A percentile compares a stretch with the other conserved stretches of the same genome.
phyloP scores from a whole-genome alignment of 1,140 invertebrate species.

The Euwallacea fornicatus region DNA sequence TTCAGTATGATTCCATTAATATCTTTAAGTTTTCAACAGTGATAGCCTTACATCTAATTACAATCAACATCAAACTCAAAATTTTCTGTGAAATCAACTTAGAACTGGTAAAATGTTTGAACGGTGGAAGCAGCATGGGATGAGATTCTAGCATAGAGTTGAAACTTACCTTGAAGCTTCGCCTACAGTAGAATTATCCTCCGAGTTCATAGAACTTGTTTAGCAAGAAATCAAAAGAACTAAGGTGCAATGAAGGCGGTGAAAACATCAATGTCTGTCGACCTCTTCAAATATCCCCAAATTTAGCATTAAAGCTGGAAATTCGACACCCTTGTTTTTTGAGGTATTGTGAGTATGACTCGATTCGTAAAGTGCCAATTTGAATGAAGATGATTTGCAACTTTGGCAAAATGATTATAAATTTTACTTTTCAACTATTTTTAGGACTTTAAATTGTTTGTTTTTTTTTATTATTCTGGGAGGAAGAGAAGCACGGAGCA shows the following conservation, averaged over 20 bases:
- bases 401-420: too few species aligned
- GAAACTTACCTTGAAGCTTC: constrained; percentile 52
- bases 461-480: too few species aligned
- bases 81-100: neutral
- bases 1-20: constrained; percentile 1
- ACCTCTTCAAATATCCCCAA: neutral
- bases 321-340: too few species aligned
- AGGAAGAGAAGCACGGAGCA: too few species aligned
- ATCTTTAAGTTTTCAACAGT: neutral
- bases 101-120: too few species aligned
- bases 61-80: neutral
- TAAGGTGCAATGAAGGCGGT: constrained; percentile 18
- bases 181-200: constrained; percentile 46
- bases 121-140: too few species aligned
- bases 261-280: constrained; percentile 28
- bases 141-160: too few species aligned
- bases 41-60: neutral
- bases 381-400: neutral
- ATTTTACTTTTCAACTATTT: too few species aligned
- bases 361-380: neutral
- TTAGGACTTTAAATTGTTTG: too few species aligned
- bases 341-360: too few species aligned
- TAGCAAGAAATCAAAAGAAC: constrained; percentile 31
- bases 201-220: constrained; percentile 52
- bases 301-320: constrained; percentile 1